Base-by-base conservation (phyloP, 2,797 vertebrate genomes). In the Clarias laeviceps region DNA sequence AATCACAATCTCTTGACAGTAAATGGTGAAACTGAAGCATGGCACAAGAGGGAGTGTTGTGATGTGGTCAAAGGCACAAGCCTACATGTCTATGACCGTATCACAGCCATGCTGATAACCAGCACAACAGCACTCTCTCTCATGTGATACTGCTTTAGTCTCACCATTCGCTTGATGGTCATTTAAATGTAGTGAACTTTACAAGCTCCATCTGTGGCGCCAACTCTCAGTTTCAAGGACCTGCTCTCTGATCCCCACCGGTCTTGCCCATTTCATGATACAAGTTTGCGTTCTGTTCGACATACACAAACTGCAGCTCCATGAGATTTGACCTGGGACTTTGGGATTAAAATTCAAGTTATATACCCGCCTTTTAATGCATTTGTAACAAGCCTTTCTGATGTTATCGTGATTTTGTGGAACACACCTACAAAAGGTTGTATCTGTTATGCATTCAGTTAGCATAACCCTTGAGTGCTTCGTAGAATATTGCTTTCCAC, bases 281-380 rank as follows among this genome's bases (percentile, higher is more conserved):
- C 84, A 9, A 81, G 78, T 54, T 80, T 34, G 27, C 72, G 17
- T 61, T 11, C 64, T 65, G 73, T 84, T 80, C 50, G 74, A 70
- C n/a, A 70, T 88, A 84, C 82, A 84, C 57, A 68, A 78, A 66
- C 78, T 66, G 81, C 82, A 86, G 70, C 70, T 89, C 86, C 62
- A 59, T 62, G 40, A 88, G 85, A 90, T 90, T 90, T 86, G 86
- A 88, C 84, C 37, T 72, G 89, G 88, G 89, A 88, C 84, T 88
- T 34, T 83, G 88, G 82, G 87, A 87, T 59, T 82, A 12, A 37
- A 76, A 56, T 86, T 85, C 59, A 85, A 80, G 66, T 84, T 80
- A 72, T n/a, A 56, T 61, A 34, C 68, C 61, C 68, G 59, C 84
- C 32, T 81, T 84, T 87, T 88, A 87, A 90, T 90, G 87, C 89